Evolutionary conservation across 2,888 invertebrate species (phyloP), one percentile per base, ranked within the genome.

Genomic region (Ennomos quercinarius): DNA sequence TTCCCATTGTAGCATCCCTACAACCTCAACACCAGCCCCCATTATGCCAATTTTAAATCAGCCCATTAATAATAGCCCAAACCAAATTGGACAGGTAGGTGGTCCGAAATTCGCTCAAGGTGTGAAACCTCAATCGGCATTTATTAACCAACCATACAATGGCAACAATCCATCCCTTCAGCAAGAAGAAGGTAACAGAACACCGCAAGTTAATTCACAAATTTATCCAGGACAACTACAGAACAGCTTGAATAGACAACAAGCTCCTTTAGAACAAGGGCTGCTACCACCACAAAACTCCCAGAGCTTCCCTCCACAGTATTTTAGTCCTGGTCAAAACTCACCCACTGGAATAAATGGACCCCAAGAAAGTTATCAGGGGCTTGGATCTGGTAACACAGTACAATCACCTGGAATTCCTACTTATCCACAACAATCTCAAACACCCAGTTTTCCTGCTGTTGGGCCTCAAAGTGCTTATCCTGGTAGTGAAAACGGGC

Each of bases 1-100:
- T 68, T 94, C 94, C 17, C 89, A 93, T 62, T 95, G 95, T 73
- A 93, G 94, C 63, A 84, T 94, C 46, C 93, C 95, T 1, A 91
- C 93, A 4, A 93, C 93, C 2, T 87, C 92, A 0, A 87, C 89
- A 10, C 70, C 71, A 60, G 78, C 84, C 52, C 86, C 81, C 11
- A 56, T 70, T 34, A 41, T 45, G 12, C 55, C 68, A 45, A 13
- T 44, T 45, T 35, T 64, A 8, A 49, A 46, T 39, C 65, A 59
- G n/a, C 49, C 51, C n/a, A 50, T 53, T 41, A 34, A 12, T n/a
- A 56, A 56, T 12, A 46, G 10, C 27, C 61, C 55, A 36, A 53
- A 47, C 13, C 57, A 57, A 40, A 62, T 59, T 27, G 51, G 46
- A 34, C 13, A 41, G 44, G 40, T 40, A 37, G 44, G 13, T 2